Percentiles rank a stretch among this genome's conserved stretches.
Evolutionary conservation across 2,888 invertebrate genomes (phyloP).

Genomic region (Dione vanillae): DNA sequence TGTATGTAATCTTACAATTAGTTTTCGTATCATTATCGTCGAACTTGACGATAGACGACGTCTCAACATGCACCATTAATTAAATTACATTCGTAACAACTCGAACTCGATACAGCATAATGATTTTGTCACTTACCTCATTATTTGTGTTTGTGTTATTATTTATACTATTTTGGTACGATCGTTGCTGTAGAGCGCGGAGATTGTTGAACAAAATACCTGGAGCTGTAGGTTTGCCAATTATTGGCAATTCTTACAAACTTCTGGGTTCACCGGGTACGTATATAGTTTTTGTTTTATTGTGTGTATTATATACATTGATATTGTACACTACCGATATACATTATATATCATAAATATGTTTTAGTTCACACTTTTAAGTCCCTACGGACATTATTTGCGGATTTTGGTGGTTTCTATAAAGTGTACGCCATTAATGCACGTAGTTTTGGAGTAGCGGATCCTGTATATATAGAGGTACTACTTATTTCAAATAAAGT

Average conservation of each 20-base stretch:
- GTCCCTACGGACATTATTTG: background rate
- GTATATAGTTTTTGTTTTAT: no score
- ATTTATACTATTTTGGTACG: slow-evolving; percentile 12
- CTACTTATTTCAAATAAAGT: background rate
- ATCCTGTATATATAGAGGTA: slow-evolving; percentile 11
- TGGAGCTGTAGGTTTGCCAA: background rate
- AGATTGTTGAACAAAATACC: slow-evolving; percentile 12
- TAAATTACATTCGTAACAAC: background rate
- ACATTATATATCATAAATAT: background rate
- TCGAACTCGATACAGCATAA: background rate
- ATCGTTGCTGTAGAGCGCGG: slow-evolving; percentile 1
- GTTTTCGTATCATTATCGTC: background rate
- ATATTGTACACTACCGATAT: background rate
- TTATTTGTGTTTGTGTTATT: slow-evolving; percentile 2
- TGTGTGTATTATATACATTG: no score
- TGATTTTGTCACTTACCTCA: background rate
- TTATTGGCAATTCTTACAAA: slow-evolving; percentile 2
- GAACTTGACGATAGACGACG: background rate
- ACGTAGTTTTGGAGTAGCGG: background rate
- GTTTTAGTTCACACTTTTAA: slow-evolving; percentile 14
- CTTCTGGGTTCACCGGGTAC: slow-evolving; percentile 7
- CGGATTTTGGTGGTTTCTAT: background rate
- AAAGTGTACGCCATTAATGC: slow-evolving; percentile 17
- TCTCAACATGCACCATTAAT: background rate
- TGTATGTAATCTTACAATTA: no score